Percentiles rank a stretch among this genome's conserved stretches.
phyloP scores from a whole-genome alignment of 2,113 vertebrate species.

The Galbula dea region DNA sequence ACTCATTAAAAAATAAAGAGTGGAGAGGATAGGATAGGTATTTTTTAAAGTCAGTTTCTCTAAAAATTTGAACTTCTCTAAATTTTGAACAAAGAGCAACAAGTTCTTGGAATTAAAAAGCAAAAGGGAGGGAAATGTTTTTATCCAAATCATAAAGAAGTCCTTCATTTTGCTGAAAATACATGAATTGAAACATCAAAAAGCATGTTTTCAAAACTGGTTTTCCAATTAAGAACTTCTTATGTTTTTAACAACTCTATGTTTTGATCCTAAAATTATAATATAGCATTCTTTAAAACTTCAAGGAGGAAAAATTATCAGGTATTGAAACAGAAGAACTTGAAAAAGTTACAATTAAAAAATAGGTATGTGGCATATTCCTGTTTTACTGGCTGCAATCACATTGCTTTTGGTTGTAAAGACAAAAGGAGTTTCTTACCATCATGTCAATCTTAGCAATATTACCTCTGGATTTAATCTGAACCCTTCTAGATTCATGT shows the following conservation, averaged over 20 bases:
- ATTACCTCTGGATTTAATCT: not conserved
- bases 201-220: not conserved
- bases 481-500: not conserved
- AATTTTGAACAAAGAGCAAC: not conserved
- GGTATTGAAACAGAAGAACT: not conserved
- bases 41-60: not conserved
- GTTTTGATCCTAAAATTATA: not conserved
- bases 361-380: not conserved
- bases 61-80: constrained; percentile 10
- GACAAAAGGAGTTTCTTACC: not conserved
- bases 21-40: not conserved
- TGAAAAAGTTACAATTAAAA: not conserved
- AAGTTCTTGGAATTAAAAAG: not conserved
- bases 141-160: not conserved
- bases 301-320: not conserved
- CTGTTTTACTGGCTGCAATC: not conserved
- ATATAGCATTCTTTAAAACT: not conserved
- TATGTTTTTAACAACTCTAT: not conserved
- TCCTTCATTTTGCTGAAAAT: not conserved
- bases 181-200: not conserved
- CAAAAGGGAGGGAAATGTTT: not conserved
- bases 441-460: not conserved
- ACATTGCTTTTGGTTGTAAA: not conserved
- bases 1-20: not conserved
- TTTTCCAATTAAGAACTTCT: not conserved